Percentiles rank a stretch among this genome's conserved stretches.
Evolutionary conservation across 1,140 invertebrate genomes (phyloP).

Genomic region (Scaptodrosophila lebanonensis): DNA sequence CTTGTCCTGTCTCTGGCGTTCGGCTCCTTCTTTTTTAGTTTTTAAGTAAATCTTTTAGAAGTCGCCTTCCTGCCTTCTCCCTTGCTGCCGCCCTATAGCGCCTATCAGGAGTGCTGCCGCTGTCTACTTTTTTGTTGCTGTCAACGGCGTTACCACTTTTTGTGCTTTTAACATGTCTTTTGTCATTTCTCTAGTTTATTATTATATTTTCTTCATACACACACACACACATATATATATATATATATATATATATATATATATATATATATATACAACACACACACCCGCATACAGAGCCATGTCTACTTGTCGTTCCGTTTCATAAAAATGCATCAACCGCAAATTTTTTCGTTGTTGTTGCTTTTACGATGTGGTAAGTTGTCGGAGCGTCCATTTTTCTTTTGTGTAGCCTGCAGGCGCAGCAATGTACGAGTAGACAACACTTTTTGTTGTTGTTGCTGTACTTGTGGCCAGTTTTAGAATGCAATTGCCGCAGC

Average conservation of each 20-base stretch:
- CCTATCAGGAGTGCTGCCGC: slow-evolving; percentile 39
- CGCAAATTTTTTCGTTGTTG: slow-evolving; percentile 40
- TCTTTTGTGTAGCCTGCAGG: slow-evolving; percentile 35
- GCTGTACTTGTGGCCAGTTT: slow-evolving; percentile 40
- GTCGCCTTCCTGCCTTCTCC: slow-evolving; percentile 2
- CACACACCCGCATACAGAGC: slow-evolving; percentile 11
- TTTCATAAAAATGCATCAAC: slow-evolving; percentile 56
- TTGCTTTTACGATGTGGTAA: slow-evolving; percentile 32
- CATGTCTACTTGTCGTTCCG: slow-evolving; percentile 41
- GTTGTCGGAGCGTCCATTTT: background rate
- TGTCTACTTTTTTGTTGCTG: slow-evolving; percentile 38
- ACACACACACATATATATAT: slow-evolving; percentile 12
- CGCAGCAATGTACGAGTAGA: slow-evolving; percentile 9
- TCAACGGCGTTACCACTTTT: slow-evolving; percentile 28
- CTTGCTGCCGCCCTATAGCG: background rate
- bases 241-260: slow-evolving; percentile 10
- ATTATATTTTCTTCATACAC: slow-evolving; percentile 50
- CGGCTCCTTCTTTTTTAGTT: background rate
- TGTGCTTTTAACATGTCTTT: slow-evolving; percentile 56
- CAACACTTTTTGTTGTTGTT: slow-evolving; percentile 32
- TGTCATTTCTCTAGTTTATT: slow-evolving; percentile 60
- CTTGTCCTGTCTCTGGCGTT: background rate
- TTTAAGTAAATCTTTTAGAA: slow-evolving; percentile 20
- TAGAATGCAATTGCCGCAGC: slow-evolving; percentile 44
- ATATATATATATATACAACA: background rate